Percentiles rank a stretch among this genome's conserved stretches.
Evolutionary conservation across 2,888 invertebrate genomes (phyloP).

Genomic region (Tachystola acroxantha): DNA sequence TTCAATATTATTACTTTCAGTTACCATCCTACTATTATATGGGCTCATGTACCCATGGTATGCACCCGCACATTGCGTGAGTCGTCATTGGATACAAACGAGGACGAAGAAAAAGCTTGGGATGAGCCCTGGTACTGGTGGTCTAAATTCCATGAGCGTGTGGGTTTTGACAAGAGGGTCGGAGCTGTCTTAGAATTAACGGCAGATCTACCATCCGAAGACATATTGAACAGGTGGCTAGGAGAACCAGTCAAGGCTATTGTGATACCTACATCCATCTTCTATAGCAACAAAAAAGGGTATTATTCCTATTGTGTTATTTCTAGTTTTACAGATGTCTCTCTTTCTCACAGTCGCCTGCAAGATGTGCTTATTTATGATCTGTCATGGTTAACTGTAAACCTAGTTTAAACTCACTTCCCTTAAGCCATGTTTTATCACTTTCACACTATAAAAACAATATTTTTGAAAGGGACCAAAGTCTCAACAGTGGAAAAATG

Average conservation of each 20-base stretch:
- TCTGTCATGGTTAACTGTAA: no score
- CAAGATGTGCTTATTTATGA: no score
- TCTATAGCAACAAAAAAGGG: slow-evolving; percentile 94
- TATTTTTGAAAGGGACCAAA: no score
- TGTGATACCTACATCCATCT: slow-evolving; percentile 88
- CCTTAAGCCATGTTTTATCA: no score
- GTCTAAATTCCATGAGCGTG: slow-evolving; percentile 82
- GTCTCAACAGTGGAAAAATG: no score
- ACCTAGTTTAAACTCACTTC: no score
- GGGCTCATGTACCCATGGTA: slow-evolving; percentile 84
- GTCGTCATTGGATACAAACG: slow-evolving; percentile 40
- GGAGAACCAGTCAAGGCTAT: slow-evolving; percentile 96
- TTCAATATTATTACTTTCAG: slow-evolving; percentile 30
- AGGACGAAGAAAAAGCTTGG: slow-evolving; percentile 59
- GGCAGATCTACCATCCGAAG: slow-evolving; percentile 86
- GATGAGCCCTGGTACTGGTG: slow-evolving; percentile 90
- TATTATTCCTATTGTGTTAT: slow-evolving; percentile 59
- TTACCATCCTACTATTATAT: slow-evolving; percentile 73
- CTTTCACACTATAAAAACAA: no score
- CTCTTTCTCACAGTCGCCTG: no score
- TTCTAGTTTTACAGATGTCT: no score
- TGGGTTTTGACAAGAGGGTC: slow-evolving; percentile 77
- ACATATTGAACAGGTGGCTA: slow-evolving; percentile 90
- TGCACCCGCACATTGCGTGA: slow-evolving; percentile 41
- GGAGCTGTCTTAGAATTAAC: slow-evolving; percentile 89